Conservation (phyloP, 1,140 invertebrate genomes). For the Brachionus angularis region DNA sequence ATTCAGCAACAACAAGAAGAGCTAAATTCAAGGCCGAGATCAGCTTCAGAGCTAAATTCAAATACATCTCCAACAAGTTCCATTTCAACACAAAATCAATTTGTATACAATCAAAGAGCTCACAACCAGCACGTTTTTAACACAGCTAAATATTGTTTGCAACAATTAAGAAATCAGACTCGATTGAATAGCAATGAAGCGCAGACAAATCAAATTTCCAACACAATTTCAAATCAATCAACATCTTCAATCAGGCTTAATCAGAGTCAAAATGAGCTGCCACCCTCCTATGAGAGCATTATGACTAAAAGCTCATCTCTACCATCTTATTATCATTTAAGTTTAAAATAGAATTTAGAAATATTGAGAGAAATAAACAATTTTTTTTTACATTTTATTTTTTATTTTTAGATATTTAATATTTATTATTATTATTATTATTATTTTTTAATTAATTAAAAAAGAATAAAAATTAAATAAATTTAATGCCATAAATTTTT, state of each 20-base stretch:
- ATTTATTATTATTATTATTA: too few species aligned
- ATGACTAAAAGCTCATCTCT: conserved; percentile 32
- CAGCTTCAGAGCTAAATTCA: neutral
- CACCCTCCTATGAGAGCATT: conserved; percentile 10
- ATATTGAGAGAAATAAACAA: too few species aligned
- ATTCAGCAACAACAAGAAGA: conserved; percentile 1
- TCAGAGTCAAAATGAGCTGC: neutral
- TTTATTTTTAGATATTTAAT: too few species aligned
- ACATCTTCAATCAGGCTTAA: neutral
- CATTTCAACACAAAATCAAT: conserved; percentile 1
- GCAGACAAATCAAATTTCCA: neutral
- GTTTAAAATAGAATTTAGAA: neutral
- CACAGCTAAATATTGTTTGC: neutral
- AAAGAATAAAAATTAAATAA: too few species aligned
- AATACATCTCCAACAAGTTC: neutral
- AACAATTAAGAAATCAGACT: conserved; percentile 4
- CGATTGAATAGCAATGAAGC: neutral
- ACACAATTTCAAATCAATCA: neutral
- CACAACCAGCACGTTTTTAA: conserved; percentile 5
- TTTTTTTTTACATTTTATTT: too few species aligned
- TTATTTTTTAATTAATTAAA: too few species aligned
- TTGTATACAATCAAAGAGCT: neutral
- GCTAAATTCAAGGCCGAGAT: neutral
- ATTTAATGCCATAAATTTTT: too few species aligned
- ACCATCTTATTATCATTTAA: conserved; percentile 21